A percentile compares a stretch with the other conserved stretches of the same genome.
Conservation (phyloP, 2,888 invertebrate genomes). For the Diogma glabrata region DNA sequence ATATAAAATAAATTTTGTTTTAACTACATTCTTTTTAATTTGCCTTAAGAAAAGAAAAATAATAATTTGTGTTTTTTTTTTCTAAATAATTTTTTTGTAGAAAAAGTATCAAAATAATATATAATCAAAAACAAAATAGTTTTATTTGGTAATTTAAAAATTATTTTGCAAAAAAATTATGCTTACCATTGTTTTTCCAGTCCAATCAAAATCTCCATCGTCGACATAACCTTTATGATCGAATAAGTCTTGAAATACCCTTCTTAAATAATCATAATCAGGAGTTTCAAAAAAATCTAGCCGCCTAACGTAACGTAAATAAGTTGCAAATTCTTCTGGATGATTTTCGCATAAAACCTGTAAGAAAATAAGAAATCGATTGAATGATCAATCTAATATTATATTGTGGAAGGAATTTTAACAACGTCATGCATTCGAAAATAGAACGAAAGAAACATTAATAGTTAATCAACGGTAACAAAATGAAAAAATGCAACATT, state of each 20-base stretch:
- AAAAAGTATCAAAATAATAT: not conserved
- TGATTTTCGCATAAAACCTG: slow-evolving; percentile 70
- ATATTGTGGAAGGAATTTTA: too few relatives aligned
- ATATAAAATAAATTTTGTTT: slow-evolving; percentile 3
- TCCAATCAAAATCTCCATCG: slow-evolving; percentile 93
- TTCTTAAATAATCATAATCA: slow-evolving; percentile 96
- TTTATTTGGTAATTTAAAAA: not conserved
- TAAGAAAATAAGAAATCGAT: slow-evolving; percentile 16
- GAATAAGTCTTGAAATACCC: slow-evolving; percentile 87
- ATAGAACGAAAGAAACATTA: too few relatives aligned
- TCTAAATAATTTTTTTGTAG: not conserved
- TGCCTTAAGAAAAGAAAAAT: too few relatives aligned
- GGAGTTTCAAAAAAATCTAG: slow-evolving; percentile 99
- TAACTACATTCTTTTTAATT: slow-evolving; percentile 6
- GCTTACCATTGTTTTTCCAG: slow-evolving; percentile 66
- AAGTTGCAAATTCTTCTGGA: slow-evolving; percentile 95
- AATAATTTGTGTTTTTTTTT: slow-evolving; percentile 1
- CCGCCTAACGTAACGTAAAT: slow-evolving; percentile 91
- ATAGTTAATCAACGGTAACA: too few relatives aligned
- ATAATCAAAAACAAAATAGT: not conserved
- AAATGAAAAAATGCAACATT: too few relatives aligned
- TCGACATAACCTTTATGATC: slow-evolving; percentile 76
- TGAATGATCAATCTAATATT: too few relatives aligned
- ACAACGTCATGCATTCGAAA: too few relatives aligned
- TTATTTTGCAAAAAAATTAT: too few relatives aligned